Evolutionary conservation across 2,113 vertebrate genomes (phyloP).

Genomic region (Heterocephalus glaber): DNA sequence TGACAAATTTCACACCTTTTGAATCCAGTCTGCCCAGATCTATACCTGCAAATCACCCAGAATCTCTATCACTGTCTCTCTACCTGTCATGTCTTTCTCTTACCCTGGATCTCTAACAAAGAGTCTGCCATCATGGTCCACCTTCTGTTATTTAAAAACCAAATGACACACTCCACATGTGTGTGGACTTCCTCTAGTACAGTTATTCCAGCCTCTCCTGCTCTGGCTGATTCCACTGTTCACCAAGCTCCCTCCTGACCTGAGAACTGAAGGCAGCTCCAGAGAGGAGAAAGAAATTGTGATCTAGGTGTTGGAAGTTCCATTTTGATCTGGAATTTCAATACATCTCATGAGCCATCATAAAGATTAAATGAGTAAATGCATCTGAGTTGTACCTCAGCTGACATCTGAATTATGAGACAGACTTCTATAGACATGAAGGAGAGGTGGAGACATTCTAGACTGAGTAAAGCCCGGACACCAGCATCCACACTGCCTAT

Average conservation of each 20-base stretch:
- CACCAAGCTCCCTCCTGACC: not conserved
- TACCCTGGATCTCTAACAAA: not conserved
- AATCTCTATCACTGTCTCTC: not conserved
- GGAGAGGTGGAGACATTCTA: not conserved
- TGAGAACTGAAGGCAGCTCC: not conserved
- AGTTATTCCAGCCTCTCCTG: not conserved
- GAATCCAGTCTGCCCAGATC: not conserved
- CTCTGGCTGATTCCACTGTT: not conserved
- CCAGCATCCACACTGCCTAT: not conserved
- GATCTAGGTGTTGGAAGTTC: not conserved
- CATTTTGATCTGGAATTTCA: not conserved
- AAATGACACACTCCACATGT: not conserved
- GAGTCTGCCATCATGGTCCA: not conserved
- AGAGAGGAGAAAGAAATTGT: not conserved
- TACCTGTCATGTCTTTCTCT: not conserved
- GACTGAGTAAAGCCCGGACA: not conserved
- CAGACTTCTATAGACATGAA: not conserved
- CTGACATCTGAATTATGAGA: slow-evolving; percentile 4
- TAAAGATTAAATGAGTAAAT: not conserved
- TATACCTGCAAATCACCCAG: not conserved
- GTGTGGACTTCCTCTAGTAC: not conserved
- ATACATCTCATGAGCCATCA: not conserved
- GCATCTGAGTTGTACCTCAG: not conserved
- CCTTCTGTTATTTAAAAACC: not conserved
- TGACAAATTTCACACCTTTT: not conserved